Base-by-base conservation (phyloP, 2,113 vertebrate genomes). In the Microtus pennsylvanicus region DNA sequence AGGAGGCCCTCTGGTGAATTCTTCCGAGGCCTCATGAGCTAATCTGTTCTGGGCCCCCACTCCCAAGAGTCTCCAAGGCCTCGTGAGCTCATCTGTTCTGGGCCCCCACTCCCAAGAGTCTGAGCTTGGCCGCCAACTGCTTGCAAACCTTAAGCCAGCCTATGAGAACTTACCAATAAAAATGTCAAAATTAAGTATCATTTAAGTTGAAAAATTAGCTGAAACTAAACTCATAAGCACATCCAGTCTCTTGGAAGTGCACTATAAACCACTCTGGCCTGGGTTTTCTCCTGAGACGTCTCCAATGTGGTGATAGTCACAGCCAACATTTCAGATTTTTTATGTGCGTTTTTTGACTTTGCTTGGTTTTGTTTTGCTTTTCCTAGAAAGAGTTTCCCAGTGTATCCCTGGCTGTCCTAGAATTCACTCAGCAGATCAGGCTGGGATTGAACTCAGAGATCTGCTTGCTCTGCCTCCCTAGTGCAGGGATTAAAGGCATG, bases 191-290 rank as follows among this genome's bases (percentile, higher is more conserved):
- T 69, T 74, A 87, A 82, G 83, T 21, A 65, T 47, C 30, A 77
- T 50, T 94, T 77, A 47, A 85, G 83, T 38, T 92, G 52, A 83
- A 96, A 90, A 76, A 2, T 38, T n/a, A 75, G 74, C 13, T 33
- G 38, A 61, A 75, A 63, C 52, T 63, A 87, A 95, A 85, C 90
- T 92, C 38, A 67, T 42, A 77, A 82, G 38, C 45, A 61, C 16
- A 50, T 7, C 67, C 5, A 33, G 28, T 82, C 33, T 45, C 42
- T 35, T 50, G 82, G 69, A 82, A 91, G 63, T 78, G 28, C 24
- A 76, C 52, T 61, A 55, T n/a, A 72, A 96, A 85, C 35, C 30
- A 26, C 3, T 30, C 67, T 22, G 50, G 74, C 80, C 42, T 72
- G 74, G 80, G 89, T 63, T 86, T 42, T 38, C 7, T 17, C 6